A percentile compares a stretch with the other conserved stretches of the same genome.
Evolutionary conservation across 2,113 vertebrate genomes (phyloP).

Genomic region (Prunella himalayana): DNA sequence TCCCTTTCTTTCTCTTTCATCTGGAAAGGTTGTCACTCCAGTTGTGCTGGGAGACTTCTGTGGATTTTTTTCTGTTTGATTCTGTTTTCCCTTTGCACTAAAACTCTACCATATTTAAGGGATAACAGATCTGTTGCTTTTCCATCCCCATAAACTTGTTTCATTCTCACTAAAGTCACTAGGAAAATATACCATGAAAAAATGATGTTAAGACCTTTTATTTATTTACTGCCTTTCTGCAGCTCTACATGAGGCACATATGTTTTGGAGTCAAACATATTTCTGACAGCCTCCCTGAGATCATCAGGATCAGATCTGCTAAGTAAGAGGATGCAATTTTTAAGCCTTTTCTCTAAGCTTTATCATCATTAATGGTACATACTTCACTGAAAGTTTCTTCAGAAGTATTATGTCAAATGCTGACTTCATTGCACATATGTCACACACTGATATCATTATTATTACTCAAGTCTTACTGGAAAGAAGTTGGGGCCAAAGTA

Average conservation of each 20-base stretch:
- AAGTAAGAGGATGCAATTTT: not conserved
- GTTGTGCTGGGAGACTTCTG: not conserved
- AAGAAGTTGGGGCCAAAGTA: conserved; percentile 19
- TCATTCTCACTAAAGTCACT: not conserved
- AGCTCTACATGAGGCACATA: not conserved
- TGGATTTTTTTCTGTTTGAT: not conserved
- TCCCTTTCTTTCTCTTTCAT: not conserved
- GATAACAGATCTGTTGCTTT: not conserved
- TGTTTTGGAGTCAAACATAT: not conserved
- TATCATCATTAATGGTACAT: not conserved
- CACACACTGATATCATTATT: conserved; percentile 2
- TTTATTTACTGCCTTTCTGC: not conserved
- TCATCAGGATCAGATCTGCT: not conserved
- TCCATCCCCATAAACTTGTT: not conserved
- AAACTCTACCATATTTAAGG: not conserved
- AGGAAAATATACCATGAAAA: not conserved
- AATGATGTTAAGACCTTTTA: not conserved
- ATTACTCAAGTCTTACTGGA: conserved; percentile 43
- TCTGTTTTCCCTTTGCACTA: not conserved
- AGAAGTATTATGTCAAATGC: conserved; percentile 12
- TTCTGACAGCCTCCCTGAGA: not conserved
- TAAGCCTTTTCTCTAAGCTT: not conserved
- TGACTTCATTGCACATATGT: conserved; percentile 52
- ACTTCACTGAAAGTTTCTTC: not conserved
- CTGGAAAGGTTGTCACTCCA: not conserved